Conservation (phyloP, 2,797 vertebrate genomes). For the Tokudaia tokunoshimensis region DNA sequence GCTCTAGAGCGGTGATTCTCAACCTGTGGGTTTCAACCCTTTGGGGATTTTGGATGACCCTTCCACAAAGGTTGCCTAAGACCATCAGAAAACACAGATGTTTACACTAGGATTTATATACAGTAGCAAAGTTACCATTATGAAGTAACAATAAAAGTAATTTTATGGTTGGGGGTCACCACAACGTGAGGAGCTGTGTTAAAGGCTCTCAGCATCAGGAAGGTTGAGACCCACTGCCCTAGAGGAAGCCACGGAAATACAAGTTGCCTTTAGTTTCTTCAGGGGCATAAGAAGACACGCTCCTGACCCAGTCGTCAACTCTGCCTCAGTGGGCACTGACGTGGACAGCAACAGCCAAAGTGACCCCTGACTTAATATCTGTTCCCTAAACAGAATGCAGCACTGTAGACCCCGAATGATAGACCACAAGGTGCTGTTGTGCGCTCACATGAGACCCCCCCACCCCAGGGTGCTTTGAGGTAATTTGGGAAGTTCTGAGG, state of each 20-base stretch:
- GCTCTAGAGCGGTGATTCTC: neutral
- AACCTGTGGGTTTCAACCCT: neutral
- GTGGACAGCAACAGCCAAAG: neutral
- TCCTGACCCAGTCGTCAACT: neutral
- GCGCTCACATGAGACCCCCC: no score
- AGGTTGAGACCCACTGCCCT: neutral
- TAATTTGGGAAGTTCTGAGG: neutral
- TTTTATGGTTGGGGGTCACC: neutral
- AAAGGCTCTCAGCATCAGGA: neutral
- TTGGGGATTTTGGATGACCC: neutral
- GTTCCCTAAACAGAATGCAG: neutral
- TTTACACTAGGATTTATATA: neutral
- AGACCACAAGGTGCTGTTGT: accelerated
- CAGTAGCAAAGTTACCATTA: neutral
- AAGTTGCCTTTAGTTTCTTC: neutral
- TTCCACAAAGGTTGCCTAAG: neutral
- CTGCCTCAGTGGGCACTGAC: neutral
- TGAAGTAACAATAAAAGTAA: neutral
- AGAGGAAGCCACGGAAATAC: no score
- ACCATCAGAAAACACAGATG: neutral
- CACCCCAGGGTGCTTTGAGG: neutral
- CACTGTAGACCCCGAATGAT: neutral
- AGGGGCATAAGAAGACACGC: neutral
- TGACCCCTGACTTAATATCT: neutral
- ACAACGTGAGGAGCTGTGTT: neutral